phyloP scores from a whole-genome alignment of 2,888 invertebrate genomes.

The Eupithecia centaureata region DNA sequence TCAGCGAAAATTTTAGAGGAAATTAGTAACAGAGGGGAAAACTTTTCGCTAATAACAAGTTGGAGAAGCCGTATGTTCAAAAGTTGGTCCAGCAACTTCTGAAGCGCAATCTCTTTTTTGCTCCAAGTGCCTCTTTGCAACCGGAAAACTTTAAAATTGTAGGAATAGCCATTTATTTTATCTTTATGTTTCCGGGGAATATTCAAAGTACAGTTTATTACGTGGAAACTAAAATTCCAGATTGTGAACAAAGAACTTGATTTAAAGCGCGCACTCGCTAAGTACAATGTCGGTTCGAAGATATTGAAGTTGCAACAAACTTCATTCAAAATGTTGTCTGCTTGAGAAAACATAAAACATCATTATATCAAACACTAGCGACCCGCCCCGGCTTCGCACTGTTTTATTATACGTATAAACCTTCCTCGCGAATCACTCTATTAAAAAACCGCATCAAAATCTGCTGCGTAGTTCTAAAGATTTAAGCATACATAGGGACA shows the following conservation, averaged over 20 bases:
- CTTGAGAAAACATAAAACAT: too few relatives aligned
- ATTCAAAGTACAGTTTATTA: slow-evolving; percentile 22
- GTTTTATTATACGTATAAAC: too few relatives aligned
- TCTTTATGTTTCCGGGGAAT: slow-evolving; percentile 25
- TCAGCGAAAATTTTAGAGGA: slow-evolving; percentile 34
- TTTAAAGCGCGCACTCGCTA: not conserved
- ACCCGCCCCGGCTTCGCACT: too few relatives aligned
- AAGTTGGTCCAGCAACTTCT: slow-evolving; percentile 38
- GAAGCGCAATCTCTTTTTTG: slow-evolving; percentile 48
- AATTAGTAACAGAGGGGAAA: slow-evolving; percentile 44
- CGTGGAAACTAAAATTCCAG: not conserved
- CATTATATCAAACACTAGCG: too few relatives aligned
- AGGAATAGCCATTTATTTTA: slow-evolving; percentile 31
- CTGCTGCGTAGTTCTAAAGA: too few relatives aligned
- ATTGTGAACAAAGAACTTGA: not conserved
- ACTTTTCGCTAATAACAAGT: slow-evolving; percentile 53
- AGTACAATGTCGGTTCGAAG: not conserved
- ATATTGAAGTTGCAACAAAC: not conserved
- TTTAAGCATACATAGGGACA: too few relatives aligned
- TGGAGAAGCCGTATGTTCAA: slow-evolving; percentile 32
- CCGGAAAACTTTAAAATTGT: slow-evolving; percentile 34
- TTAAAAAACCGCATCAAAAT: too few relatives aligned
- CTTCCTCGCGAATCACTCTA: too few relatives aligned
- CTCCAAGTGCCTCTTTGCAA: slow-evolving; percentile 40
- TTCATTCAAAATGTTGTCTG: not conserved